Evolutionary conservation across 1,140 invertebrate genomes (phyloP), one percentile per base, ranked within the genome.

Genomic region (Pogonognathellus flavescens): DNA sequence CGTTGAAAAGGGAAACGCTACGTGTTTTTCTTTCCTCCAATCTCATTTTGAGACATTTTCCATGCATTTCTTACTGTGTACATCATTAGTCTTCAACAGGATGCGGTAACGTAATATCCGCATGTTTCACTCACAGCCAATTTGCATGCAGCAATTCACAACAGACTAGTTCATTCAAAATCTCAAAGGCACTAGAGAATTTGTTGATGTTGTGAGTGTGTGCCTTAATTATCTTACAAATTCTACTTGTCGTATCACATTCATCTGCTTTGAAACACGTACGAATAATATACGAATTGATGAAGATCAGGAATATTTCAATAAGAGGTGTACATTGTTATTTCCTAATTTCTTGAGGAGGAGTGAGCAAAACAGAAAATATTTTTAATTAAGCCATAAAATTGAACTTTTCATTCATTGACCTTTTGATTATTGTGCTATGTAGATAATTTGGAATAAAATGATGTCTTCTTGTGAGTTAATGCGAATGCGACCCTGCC

Each of bases 21-120:
- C n/a, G n/a, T 76, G 41, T 76, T 76, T 18, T 10, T n/a, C n/a
- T 57, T 14, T n/a, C n/a, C 53, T 14, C 31, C 31, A 76, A n/a
- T 76, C 25, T 41, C 70, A 49, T 76, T 76, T 50, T 76, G 49
- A 50, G 25, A 25, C 6, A 76, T 76, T 50, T 66, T 6, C 16
- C 41, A 49, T 50, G 70, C 22, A 41, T 41, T 76, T 76, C 16
- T 9, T 49, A 50, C 70, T 76, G n/a, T 76, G 16, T 10, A 76
- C 14, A 49, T 41, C 70, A 76, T 41, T 41, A 41, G 2, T 41
- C 31, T 3, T 11, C 49, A 76, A 76, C 70, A 76, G 70, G 70
- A 76, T 76, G 70, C 70, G 70, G 70, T 76, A 76, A 76, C 41
- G 70, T 76, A 41, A 41, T 41, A 31, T 76, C 41, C 70, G 16